These are phyloP conservation scores for Dendroctonus valens DNA, from an alignment of 1,140 invertebrate genomes.

Conservation along the genomic window DNA sequence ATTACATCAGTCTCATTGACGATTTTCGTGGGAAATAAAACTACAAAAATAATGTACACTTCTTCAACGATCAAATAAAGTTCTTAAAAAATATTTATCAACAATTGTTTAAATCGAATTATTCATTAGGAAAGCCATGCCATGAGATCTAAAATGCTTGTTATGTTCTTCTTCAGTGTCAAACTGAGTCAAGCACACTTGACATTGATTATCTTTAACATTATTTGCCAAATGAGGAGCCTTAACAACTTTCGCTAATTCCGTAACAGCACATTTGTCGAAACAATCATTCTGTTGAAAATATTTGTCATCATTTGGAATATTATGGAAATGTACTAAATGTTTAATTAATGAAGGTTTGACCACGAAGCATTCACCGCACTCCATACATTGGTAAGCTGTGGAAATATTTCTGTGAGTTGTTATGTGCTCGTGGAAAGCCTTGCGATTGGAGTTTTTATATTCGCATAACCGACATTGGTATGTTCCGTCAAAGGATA, in stretches of 20 bases:
- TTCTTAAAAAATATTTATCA: background rate
- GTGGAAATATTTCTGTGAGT: constrained; percentile 57
- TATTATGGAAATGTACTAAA: constrained; percentile 60
- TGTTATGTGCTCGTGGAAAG: constrained; percentile 57
- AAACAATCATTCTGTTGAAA: constrained; percentile 58
- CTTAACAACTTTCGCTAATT: constrained; percentile 49
- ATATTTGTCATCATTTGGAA: constrained; percentile 58
- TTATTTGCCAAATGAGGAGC: constrained; percentile 49
- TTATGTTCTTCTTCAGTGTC: constrained; percentile 55
- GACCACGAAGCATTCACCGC: constrained; percentile 66
- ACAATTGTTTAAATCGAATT: constrained; percentile 32
- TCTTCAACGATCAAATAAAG: too few species aligned
- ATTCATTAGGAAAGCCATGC: constrained; percentile 65
- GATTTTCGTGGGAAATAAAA: too few species aligned
- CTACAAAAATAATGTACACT: too few species aligned
- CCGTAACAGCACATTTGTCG: constrained; percentile 54
- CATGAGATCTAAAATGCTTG: constrained; percentile 65
- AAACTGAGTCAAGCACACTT: constrained; percentile 63
- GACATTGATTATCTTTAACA: constrained; percentile 61
- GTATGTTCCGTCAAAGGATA: constrained; percentile 50
- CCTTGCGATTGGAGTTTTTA: constrained; percentile 47
- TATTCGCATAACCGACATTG: constrained; percentile 57
- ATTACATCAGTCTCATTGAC: too few species aligned
- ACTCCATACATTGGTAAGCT: constrained; percentile 66
- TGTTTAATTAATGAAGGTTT: constrained; percentile 64